Evolutionary conservation across 2,888 invertebrate genomes (phyloP), one percentile per base, ranked within the genome.

Genomic region (Uloborus plumipes): DNA sequence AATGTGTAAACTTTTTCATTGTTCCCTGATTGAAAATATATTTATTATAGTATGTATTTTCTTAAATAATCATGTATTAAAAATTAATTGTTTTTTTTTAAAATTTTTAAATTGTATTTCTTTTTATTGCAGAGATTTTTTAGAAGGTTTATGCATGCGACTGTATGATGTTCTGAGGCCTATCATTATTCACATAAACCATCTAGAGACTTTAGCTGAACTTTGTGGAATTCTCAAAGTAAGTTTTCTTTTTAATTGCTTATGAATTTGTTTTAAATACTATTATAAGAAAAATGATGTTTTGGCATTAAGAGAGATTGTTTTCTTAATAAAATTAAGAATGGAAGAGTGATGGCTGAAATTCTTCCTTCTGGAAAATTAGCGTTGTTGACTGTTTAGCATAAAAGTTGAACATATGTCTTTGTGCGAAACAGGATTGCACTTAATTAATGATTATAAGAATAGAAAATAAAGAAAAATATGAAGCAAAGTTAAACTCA

Each of bases 131-230:
- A 90, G 90, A 86, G 87, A 88, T 53, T 97, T 96, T 89, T 90
- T 97, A 70, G 95, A 94, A 87, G 93, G 93, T 0, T 90, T 98
- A 0, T 98, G 98, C 88, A 94, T 93, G 69, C 93, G 94, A 51
- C 89, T 98, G 50, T 99, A 99, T 88, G 99, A 99, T 88, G 93
- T 93, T 7, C 90, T 99, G 85, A 91, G 99, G 1, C 99, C 99
- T 0, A 93, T 95, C 87, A 94, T 99, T 76, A 97, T 99, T 84
- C 96, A 97, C 89, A 95, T 99, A 84, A 97, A 97, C 88, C 99
- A 99, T 89, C 91, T 99, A 88, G 99, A 99, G 91, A 98, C 99
- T 0, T 91, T 99, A 31, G 96, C 98, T 0, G 99, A 99, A 89
- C 93, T 99, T 69, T 99, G 99, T 88, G 94, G 95, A 59, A 98